Conservation (phyloP, 2,113 vertebrate genomes). For the Porphyrio hochstetteri region DNA sequence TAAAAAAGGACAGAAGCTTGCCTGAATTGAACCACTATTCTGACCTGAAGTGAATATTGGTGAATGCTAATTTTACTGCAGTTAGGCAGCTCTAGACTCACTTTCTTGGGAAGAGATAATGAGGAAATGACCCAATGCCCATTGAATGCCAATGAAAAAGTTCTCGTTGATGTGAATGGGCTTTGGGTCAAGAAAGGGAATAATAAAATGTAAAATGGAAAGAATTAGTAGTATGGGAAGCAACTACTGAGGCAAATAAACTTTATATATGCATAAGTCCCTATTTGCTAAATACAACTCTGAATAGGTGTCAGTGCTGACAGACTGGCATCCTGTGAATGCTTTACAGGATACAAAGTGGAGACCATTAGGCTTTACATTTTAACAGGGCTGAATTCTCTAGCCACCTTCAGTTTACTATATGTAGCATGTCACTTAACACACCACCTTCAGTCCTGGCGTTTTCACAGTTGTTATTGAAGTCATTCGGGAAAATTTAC, state of each 20-base stretch:
- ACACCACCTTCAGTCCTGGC: background rate
- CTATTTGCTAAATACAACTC: background rate
- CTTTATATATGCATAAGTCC: background rate
- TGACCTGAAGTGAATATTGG: background rate
- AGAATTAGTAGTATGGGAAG: background rate
- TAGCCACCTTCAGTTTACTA: background rate
- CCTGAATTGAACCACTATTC: background rate
- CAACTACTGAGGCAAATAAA: background rate
- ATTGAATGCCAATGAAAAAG: background rate
- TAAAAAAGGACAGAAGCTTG: background rate
- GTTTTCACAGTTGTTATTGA: background rate
- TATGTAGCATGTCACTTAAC: no score
- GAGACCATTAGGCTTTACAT: background rate
- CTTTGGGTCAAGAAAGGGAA: background rate
- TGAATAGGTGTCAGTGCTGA: background rate
- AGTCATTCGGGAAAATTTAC: background rate
- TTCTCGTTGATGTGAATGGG: background rate
- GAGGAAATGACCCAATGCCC: background rate
- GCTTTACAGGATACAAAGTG: background rate
- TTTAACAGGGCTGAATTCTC: background rate
- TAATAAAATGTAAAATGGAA: background rate
- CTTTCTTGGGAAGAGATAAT: background rate
- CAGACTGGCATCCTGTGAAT: background rate
- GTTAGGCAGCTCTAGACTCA: background rate
- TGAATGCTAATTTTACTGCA: background rate